Base-by-base conservation (phyloP, 2,113 vertebrate genomes). In the Lipophrys pholis region DNA sequence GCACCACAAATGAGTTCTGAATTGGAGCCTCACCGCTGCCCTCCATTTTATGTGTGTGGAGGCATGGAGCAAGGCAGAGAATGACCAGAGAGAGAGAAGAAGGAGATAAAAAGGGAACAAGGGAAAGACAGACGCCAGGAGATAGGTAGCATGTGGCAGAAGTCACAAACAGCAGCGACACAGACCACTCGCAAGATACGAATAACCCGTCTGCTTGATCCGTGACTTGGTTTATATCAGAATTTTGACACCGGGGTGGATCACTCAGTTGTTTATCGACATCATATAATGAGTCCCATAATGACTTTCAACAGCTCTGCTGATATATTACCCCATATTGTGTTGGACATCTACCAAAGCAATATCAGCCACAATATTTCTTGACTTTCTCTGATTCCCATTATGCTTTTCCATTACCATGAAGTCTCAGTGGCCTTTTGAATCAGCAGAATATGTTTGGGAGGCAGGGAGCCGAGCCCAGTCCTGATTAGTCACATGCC, bases 1-100 rank as follows among this genome's bases (percentile, higher is more conserved):
- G 91, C 93, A 82, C 93, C 92, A 95, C 95, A 97, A 98, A 98
- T 98, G 96, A 97, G 95, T 97, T 97, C 95, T 95, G 95, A 96
- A 99, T 96, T 96, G 96, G 95, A 97, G 91, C 94, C 94, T 89
- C 82, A 93, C 93, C 85, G 91, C 93, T 94, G 93, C 89, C 90
- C 89, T 93, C 90, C 90, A 90, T 92, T 91, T 93, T 92, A 89
- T 90, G 78, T 78, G 74, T 87, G 83, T 76, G 84, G 60, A 87
- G 90, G 82, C 73, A 85, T 43, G 59, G 53, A 83, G 81, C 82
- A 79, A 85, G 56, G 78, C 77, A 21, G 57, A 60, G 73, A 86
- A 80, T 91, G 88, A 93, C 91, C 90, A 77, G 70, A 69, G 80
- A 82, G 67, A 84, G 73, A 81, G 69, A 76, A 71, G 41, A 64